Base-by-base conservation (phyloP, 2,113 vertebrate genomes). In the Trogon melanurus region DNA sequence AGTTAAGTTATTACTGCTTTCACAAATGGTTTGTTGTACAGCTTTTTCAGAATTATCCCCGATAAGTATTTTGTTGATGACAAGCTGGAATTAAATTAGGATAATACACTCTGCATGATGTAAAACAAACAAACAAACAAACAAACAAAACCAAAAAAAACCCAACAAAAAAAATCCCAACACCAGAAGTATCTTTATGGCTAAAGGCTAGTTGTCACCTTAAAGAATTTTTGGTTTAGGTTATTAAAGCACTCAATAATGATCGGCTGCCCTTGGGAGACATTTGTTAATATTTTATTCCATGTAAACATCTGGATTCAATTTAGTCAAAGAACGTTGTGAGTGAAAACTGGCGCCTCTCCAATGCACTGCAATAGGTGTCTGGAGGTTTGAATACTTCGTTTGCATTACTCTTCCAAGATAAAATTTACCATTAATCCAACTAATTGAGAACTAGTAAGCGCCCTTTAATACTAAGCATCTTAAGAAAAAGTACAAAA, bases 281-380 rank as follows among this genome's bases (percentile, higher is more conserved):
- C 54, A 79, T 95, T 95, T 95, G 79, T 95, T 96, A 96, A 92
- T 94, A 95, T 98, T 97, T 96, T 94, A 96, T 95, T 97, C 96
- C 88, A 50, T 93, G 81, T 95, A 93, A 97, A 96, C 98, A 98
- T 98, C 97, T 97, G 98, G 97, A 97, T 97, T 86, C 93, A 96
- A 95, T 98, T 98, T 96, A 96, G 91, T 75, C 50, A 72, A 53
- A 60, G 92, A 95, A 71, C 53, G 66, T 17, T 91, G 91, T 92
- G 74, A 95, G 91, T 18, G 48, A 96, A 93, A 84, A 51, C 91
- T 95, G 96, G 95, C 94, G 41, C 54, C 75, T 79, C 71, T 97
- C 93, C 97, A 97, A 5, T 84, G 60, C 54, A 56, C 56, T 76
- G 74, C 70, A 85, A 85, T 91, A 87, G 85, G 86, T 97, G 82